Conservation (phyloP, 1,140 invertebrate genomes). For the Rhyacophila brunnea region DNA sequence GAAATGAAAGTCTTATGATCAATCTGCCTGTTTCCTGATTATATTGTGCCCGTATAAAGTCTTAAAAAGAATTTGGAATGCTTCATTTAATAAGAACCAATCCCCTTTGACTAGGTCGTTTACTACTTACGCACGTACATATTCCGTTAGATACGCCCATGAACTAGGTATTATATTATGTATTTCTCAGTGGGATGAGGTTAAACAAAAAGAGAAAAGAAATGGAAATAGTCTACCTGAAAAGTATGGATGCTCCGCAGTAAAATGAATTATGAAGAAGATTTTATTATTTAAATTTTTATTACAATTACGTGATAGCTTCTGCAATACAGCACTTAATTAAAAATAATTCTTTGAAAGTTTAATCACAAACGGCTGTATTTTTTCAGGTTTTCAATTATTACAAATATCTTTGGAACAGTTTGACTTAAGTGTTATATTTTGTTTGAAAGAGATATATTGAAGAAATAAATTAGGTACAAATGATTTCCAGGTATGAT, state of each 20-base stretch:
- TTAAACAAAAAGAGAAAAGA: slow-evolving; percentile 6
- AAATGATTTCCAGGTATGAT: too few species aligned
- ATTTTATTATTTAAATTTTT: too few species aligned
- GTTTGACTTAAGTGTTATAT: too few species aligned
- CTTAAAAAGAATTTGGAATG: slow-evolving; percentile 28
- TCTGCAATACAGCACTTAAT: too few species aligned
- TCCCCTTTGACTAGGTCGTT: slow-evolving; percentile 23
- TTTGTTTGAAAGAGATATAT: too few species aligned
- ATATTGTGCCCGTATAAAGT: slow-evolving; percentile 21
- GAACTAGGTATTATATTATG: slow-evolving; percentile 4
- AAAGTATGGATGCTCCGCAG: neutral
- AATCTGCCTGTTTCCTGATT: slow-evolving; percentile 15
- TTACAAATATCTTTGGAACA: too few species aligned
- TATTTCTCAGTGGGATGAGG: slow-evolving; percentile 1
- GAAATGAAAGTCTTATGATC: slow-evolving; percentile 15
- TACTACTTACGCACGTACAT: slow-evolving; percentile 10
- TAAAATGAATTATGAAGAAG: too few species aligned
- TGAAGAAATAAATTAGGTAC: too few species aligned
- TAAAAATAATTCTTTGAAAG: too few species aligned
- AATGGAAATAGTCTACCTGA: neutral
- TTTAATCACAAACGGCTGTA: too few species aligned
- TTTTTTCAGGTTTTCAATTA: too few species aligned
- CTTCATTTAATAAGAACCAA: slow-evolving; percentile 28
- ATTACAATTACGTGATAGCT: too few species aligned
- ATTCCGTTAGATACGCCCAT: slow-evolving; percentile 1